A percentile compares a stretch with the other conserved stretches of the same genome.
These are phyloP conservation scores for Pan troglodytes DNA, from an alignment of 2,113 vertebrate species.

Conservation along the genomic window NHGRI_mPanTro3-v2.1_pri NC_072403.2:47953501-47954000, in stretches of 20 bases:
- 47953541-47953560: neutral
- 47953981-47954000: neutral
- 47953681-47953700: neutral
- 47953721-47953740: neutral
- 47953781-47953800: neutral
- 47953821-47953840: neutral
- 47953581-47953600: neutral
- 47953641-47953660: neutral
- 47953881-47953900: neutral
- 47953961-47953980: neutral
- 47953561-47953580: neutral
- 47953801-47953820: neutral
- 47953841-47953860: neutral
- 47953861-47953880: neutral
- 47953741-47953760: neutral
- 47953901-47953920: neutral
- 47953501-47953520: fast-evolving
- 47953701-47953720: neutral
- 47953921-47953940: neutral
- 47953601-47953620: neutral
- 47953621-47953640: neutral
- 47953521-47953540: neutral
- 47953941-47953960: neutral
- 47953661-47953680: neutral
- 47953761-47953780: neutral